Evolutionary conservation across 2,797 vertebrate species (phyloP).

Genomic region (Sebastes trivittatus): DNA sequence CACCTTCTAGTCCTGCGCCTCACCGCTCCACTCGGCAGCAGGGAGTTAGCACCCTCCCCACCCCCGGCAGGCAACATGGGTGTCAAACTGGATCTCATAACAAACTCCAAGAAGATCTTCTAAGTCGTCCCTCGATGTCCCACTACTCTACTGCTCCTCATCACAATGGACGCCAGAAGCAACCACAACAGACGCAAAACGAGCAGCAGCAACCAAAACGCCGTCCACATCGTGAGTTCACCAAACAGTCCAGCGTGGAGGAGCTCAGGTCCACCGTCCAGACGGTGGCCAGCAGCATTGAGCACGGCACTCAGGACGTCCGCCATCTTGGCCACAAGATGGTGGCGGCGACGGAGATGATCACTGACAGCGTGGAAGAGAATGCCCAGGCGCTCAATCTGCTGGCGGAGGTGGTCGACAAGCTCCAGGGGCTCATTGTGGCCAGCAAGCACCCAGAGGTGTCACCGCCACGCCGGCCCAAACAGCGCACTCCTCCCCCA

Average conservation of each 20-base stretch:
- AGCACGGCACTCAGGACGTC: constrained; percentile 49
- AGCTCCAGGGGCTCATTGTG: constrained; percentile 74
- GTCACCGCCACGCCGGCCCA: not conserved
- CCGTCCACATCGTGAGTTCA: not conserved
- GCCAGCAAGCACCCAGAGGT: constrained; percentile 26
- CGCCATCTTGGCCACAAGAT: constrained; percentile 62
- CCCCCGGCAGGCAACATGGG: not conserved
- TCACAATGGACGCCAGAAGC: constrained; percentile 6
- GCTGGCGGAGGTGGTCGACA: constrained; percentile 75
- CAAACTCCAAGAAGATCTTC: not conserved
- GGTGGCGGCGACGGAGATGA: constrained; percentile 58
- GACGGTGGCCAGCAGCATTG: constrained; percentile 41
- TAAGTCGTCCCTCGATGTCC: not conserved
- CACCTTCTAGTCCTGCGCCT: constrained; percentile 35
- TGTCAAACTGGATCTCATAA: not conserved
- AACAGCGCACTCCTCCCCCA: not conserved
- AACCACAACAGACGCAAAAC: not conserved
- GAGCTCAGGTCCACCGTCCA: constrained; percentile 64
- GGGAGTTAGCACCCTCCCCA: constrained; percentile 1
- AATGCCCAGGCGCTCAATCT: constrained; percentile 73
- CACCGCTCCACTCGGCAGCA: not conserved
- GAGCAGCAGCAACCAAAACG: constrained; percentile 10
- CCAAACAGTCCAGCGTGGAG: constrained; percentile 59
- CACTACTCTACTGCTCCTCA: not conserved
- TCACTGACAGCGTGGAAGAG: constrained; percentile 67